Evolutionary conservation across 2,888 invertebrate species (phyloP), one percentile per base, ranked within the genome.

Genomic region (Lydus trimaculatus): DNA sequence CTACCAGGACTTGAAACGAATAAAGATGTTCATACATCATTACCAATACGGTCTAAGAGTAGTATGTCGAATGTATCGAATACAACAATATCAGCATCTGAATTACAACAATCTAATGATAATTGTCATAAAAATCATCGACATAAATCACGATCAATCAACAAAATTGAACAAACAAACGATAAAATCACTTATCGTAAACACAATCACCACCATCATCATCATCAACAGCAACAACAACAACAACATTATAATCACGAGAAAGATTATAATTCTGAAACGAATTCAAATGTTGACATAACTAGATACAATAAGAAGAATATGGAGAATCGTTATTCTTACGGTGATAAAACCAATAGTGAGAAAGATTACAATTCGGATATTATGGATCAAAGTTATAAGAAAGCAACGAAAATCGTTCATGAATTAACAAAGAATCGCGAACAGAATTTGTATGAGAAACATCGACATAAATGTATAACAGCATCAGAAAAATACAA

Each of bases 191-290:
- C 78, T 0, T 81, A 77, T 63, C 72, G 80, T 56, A 80, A 81
- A 71, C 79, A 80, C 67, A 77, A 84, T 69, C 81, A 82, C 63
- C 80, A 82, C 63, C 80, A 82, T 70, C 80, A 80, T 62, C 79
- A 81, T 67, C 80, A 80, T 63, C 78, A 28, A 28, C 81, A 82
- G 63, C 80, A 82, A 63, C 80, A 82, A 70, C 80, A 80, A 61
- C 79, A 81, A 67, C 80, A 80, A 62, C 77, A 43, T 43, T 17
- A 43, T 17, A 43, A 43, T 17, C 43, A 43, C 36, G 84, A 84
- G 48, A 83, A 82, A 64, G 90, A 90, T 82, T 90, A 90, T 82
- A 87, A 84, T 80, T 88, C 89, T 2, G 90, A 90, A 80, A 89
- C 89, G 20, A 89, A 89, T 75, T 89, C 89, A 83, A 71, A 87